Percentiles rank a stretch among this genome's conserved stretches.
phyloP scores from a whole-genome alignment of 2,113 vertebrate genomes.

The Phainopepla nitens region DNA sequence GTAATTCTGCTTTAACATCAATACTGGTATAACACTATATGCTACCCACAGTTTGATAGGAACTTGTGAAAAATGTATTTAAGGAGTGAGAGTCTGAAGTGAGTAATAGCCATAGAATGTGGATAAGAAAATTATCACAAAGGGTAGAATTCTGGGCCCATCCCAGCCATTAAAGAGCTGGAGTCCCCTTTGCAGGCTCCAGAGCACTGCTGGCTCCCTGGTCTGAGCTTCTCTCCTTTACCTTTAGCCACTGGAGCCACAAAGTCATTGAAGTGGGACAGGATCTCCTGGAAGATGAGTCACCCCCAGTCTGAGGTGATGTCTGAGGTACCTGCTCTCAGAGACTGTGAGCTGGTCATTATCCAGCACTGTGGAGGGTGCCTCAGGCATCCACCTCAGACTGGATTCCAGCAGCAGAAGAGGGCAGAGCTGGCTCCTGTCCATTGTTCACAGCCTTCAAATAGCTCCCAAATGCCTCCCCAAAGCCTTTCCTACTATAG shows the following conservation, averaged over 20 bases:
- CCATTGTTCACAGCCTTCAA: neutral
- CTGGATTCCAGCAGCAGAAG: neutral
- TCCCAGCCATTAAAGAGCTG: neutral
- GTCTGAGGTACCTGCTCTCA: neutral
- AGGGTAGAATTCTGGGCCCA: neutral
- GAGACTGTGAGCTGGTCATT: neutral
- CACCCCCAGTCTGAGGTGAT: neutral
- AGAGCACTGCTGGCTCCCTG: neutral
- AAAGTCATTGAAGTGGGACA: neutral
- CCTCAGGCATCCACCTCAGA: neutral
- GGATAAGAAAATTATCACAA: neutral
- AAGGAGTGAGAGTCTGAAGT: neutral
- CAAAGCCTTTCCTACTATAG: neutral
- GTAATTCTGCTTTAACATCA: constrained; percentile 21
- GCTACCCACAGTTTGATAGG: neutral
- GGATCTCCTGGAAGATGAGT: neutral
- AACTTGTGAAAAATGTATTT: neutral
- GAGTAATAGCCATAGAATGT: neutral
- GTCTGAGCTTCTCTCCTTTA: neutral
- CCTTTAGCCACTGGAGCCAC: neutral
- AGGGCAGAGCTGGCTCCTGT: neutral
- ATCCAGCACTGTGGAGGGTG: neutral
- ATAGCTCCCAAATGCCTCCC: neutral
- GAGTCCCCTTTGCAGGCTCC: neutral
- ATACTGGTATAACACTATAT: neutral